A percentile compares a stretch with the other conserved stretches of the same genome.
These are phyloP conservation scores for Pachliopta kotzebuea DNA, from an alignment of 2,888 invertebrate genomes.

Conservation along the genomic window DNA sequence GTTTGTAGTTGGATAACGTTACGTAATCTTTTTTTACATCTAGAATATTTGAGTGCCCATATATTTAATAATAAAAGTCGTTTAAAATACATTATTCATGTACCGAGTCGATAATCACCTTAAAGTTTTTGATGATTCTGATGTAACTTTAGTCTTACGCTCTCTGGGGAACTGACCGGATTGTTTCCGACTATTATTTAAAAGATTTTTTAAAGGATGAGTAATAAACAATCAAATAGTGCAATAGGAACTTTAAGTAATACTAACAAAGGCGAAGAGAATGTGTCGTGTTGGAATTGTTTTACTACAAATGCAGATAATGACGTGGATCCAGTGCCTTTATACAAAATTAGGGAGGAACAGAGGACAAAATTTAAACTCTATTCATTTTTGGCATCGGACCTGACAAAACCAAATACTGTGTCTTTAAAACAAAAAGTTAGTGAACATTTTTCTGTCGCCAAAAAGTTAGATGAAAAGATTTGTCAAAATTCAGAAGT, in stretches of 20 bases:
- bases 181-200: conserved; percentile 31
- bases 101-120: conserved; percentile 39
- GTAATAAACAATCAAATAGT: conserved; percentile 33
- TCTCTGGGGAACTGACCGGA: conserved; percentile 34
- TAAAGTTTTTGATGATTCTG: conserved; percentile 48
- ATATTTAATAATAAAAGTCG: conserved; percentile 40
- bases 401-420: conserved; percentile 59
- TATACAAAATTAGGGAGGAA: conserved; percentile 53
- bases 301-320: conserved; percentile 44
- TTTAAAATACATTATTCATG: conserved; percentile 58
- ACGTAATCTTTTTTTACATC: conserved; percentile 44
- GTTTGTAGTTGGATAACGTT: conserved; percentile 35
- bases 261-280: conserved; percentile 41
- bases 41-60: conserved; percentile 46
- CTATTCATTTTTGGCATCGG: conserved; percentile 60
- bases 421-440: conserved; percentile 65
- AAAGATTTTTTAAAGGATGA: conserved; percentile 32
- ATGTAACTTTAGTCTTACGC: conserved; percentile 50
- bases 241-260: conserved; percentile 36
- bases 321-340: conserved; percentile 44
- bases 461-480: conserved; percentile 57
- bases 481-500: conserved; percentile 40
- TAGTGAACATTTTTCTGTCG: conserved; percentile 55
- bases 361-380: conserved; percentile 59
- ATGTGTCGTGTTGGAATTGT: conserved; percentile 68